A percentile compares a stretch with the other conserved stretches of the same genome.
phyloP scores from a whole-genome alignment of 2,888 invertebrate species.

The Hedya salicella region DNA sequence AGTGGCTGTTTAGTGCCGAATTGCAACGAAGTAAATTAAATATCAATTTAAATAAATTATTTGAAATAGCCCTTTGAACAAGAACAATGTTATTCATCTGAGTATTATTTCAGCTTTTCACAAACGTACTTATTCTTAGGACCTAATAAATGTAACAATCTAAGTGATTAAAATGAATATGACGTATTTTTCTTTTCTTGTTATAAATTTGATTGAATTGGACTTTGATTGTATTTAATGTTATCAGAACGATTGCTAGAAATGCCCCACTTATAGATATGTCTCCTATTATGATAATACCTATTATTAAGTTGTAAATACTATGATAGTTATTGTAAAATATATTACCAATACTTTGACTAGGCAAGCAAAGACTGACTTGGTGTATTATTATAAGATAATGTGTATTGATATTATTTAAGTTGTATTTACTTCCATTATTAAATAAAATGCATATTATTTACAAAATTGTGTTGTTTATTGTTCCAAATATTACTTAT shows the following conservation, averaged over 20 bases:
- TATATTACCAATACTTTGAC: slow-evolving; percentile 78
- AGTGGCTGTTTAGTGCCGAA: no score
- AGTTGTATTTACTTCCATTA: slow-evolving; percentile 73
- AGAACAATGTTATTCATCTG: no score
- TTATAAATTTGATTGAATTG: no score
- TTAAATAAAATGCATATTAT: slow-evolving; percentile 68
- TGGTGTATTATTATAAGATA: slow-evolving; percentile 72
- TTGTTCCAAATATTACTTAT: slow-evolving; percentile 21
- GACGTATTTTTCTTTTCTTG: no score
- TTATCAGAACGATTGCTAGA: neutral
- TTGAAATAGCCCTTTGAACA: no score
- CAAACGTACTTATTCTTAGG: no score
- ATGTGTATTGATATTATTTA: slow-evolving; percentile 68
- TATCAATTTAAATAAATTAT: no score
- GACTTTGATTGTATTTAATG: no score
- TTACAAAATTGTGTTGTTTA: slow-evolving; percentile 46
- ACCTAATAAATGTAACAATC: no score
- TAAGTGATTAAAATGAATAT: no score
- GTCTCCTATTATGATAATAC: slow-evolving; percentile 25
- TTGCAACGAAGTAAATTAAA: no score
- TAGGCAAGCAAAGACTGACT: slow-evolving; percentile 85
- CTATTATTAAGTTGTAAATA: slow-evolving; percentile 51
- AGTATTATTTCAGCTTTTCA: no score
- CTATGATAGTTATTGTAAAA: slow-evolving; percentile 58
- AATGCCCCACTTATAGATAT: neutral